A percentile compares a stretch with the other conserved stretches of the same genome.
These are phyloP conservation scores for Empis stercorea DNA, from an alignment of 2,888 invertebrate genomes.

Conservation along the genomic window DNA sequence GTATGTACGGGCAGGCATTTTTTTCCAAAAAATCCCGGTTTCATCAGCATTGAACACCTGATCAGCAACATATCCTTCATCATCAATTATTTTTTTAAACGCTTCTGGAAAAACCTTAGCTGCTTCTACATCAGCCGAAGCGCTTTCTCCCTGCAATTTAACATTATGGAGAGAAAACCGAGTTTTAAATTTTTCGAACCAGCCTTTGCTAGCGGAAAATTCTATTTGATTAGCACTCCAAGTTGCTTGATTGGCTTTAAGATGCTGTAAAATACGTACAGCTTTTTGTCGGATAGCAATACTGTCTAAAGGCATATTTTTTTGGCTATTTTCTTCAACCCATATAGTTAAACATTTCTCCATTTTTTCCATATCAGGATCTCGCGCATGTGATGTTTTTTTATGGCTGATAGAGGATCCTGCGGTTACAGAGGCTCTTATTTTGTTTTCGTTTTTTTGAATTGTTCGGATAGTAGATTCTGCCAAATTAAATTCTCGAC, in stretches of 20 bases:
- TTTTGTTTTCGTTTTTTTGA: neutral
- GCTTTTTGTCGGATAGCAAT: neutral
- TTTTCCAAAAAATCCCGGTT: neutral
- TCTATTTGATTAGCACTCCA: too few species aligned
- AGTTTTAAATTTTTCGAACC: slow-evolving; percentile 10
- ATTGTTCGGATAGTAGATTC: neutral
- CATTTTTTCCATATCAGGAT: neutral
- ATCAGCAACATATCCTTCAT: slow-evolving; percentile 1
- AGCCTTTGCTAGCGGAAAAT: slow-evolving; percentile 11
- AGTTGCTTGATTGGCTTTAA: too few species aligned
- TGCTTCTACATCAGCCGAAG: slow-evolving; percentile 4
- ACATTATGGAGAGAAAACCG: slow-evolving; percentile 7
- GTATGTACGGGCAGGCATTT: slow-evolving; percentile 3
- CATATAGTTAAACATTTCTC: neutral
- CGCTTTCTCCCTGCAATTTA: slow-evolving; percentile 7
- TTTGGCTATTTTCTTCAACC: neutral
- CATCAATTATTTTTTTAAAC: slow-evolving; percentile 2
- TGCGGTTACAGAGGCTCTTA: neutral
- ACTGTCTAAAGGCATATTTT: neutral
- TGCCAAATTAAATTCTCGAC: neutral
- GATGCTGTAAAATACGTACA: neutral
- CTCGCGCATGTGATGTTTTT: neutral
- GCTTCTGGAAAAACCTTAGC: neutral
- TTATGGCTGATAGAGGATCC: neutral
- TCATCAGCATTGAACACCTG: slow-evolving; percentile 5